Evolutionary conservation across 2,113 vertebrate genomes (phyloP).

Genomic region (Tragelaphus imberbis): DNA sequence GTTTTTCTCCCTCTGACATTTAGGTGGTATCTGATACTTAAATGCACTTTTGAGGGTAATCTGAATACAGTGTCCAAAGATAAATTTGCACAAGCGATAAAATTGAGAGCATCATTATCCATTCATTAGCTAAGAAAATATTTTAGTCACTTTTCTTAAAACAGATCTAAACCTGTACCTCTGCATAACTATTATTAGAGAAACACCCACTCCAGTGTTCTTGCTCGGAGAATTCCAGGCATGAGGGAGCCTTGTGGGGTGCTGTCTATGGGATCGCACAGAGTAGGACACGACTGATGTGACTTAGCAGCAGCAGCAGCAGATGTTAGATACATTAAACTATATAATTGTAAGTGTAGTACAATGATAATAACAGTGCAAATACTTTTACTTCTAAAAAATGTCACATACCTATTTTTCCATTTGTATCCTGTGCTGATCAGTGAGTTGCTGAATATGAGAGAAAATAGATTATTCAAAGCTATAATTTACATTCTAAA

Average conservation of each 20-base stretch:
- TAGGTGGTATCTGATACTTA: slow-evolving; percentile 54
- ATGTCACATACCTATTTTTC: not conserved
- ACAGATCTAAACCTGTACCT: not conserved
- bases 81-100: not conserved
- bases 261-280: too few relatives aligned
- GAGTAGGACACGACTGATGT: too few relatives aligned
- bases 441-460: not conserved
- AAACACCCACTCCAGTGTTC: not conserved
- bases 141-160: slow-evolving; percentile 12
- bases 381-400: not conserved
- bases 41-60: slow-evolving; percentile 33
- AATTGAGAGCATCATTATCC: not conserved
- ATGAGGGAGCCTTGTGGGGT: too few relatives aligned
- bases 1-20: slow-evolving; percentile 31
- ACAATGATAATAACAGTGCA: not conserved
- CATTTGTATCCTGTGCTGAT: not conserved
- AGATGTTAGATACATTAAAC: not conserved
- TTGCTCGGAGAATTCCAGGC: too few relatives aligned
- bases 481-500: not conserved
- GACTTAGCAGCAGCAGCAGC: too few relatives aligned
- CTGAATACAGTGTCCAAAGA: slow-evolving; percentile 32
- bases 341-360: not conserved
- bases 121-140: slow-evolving; percentile 56
- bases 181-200: not conserved
- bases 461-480: not conserved